Percentiles rank a stretch among this genome's conserved stretches.
These are phyloP conservation scores for Chlorops oryzae DNA, from an alignment of 1,140 invertebrate genomes.

Conservation along the genomic window DNA sequence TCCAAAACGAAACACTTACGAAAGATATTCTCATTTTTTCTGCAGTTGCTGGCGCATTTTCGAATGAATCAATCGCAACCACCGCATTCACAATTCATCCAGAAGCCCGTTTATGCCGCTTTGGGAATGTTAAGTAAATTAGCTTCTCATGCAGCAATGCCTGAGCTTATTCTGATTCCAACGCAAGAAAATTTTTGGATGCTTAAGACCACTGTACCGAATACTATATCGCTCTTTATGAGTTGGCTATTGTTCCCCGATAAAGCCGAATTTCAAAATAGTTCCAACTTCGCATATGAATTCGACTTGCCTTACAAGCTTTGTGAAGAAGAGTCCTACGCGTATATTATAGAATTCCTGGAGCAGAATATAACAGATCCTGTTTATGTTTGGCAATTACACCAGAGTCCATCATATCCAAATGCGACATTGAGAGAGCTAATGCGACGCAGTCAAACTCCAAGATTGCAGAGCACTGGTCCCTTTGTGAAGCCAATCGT, in stretches of 20 bases:
- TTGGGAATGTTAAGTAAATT: constrained; percentile 49
- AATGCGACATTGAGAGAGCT: constrained; percentile 29
- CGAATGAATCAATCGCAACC: constrained; percentile 50
- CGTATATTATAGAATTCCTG: constrained; percentile 44
- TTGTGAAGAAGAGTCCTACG: constrained; percentile 16
- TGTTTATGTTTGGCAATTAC: constrained; percentile 27
- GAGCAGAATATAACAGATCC: constrained; percentile 42
- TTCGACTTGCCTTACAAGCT: not conserved
- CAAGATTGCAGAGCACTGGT: constrained; percentile 28
- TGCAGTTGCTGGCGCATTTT: constrained; percentile 49
- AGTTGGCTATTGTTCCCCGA: constrained; percentile 14
- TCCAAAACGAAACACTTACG: too few relatives aligned
- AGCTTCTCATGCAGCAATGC: constrained; percentile 31
- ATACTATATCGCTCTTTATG: constrained; percentile 1
- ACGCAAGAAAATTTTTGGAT: constrained; percentile 2
- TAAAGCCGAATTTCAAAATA: constrained; percentile 1
- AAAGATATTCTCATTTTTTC: not conserved
- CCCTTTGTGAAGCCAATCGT: not conserved
- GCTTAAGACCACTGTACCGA: constrained; percentile 3
- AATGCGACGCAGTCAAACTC: constrained; percentile 32
- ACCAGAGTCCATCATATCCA: constrained; percentile 32
- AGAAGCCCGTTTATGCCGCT: constrained; percentile 50
- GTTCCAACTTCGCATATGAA: not conserved
- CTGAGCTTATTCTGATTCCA: constrained; percentile 15
- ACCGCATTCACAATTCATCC: constrained; percentile 49